Conservation (phyloP, 2,888 invertebrate species). For the Toxonevra muliebris region DNA sequence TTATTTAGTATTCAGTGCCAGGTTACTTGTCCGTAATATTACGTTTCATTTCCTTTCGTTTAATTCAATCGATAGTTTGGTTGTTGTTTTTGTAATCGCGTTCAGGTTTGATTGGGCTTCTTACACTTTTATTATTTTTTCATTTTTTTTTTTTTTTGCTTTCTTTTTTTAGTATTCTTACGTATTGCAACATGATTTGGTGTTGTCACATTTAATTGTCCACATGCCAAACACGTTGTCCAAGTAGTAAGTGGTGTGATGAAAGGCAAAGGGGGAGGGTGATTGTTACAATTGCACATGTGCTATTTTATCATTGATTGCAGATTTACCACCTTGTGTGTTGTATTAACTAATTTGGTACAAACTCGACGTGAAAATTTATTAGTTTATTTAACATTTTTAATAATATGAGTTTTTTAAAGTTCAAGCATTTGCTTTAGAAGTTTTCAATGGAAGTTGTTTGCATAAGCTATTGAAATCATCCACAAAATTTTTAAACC, state of each 20-base stretch:
- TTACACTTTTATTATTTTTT: neutral
- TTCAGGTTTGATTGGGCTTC: neutral
- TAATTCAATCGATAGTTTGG: neutral
- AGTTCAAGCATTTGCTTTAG: no score
- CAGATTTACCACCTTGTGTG: no score
- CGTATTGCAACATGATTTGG: neutral
- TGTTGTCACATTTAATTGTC: slow-evolving; percentile 5
- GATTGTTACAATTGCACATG: neutral
- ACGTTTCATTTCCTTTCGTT: neutral
- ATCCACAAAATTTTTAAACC: no score
- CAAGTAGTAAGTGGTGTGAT: neutral
- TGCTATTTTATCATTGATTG: neutral
- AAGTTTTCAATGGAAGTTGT: no score
- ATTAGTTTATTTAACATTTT: no score
- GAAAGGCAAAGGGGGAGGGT: neutral
- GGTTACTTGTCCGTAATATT: neutral
- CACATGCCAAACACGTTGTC: slow-evolving; percentile 2
- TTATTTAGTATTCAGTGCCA: no score
- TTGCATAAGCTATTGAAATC: no score
- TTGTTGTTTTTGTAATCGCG: neutral
- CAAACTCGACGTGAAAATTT: no score
- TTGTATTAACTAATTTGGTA: no score
- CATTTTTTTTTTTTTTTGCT: neutral
- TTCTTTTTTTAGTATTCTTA: neutral
- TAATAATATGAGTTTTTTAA: no score